Percentiles rank a stretch among this genome's conserved stretches.
Evolutionary conservation across 2,797 vertebrate species (phyloP).

Genomic region (Oryzias sinensis): DNA sequence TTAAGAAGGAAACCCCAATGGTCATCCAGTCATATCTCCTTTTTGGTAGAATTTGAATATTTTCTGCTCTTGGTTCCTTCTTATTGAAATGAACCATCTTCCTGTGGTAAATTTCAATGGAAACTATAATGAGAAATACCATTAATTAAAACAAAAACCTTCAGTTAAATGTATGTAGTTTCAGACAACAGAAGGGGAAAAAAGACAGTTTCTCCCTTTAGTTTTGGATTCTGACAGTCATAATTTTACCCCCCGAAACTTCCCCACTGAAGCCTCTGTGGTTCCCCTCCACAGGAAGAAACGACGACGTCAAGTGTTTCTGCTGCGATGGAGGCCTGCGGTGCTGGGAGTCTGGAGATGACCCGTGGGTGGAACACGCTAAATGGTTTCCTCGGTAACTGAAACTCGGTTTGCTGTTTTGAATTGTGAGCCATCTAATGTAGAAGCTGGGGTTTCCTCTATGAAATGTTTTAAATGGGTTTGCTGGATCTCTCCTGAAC

Average conservation of each 20-base stretch:
- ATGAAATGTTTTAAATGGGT: neutral
- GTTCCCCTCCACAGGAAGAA: constrained; percentile 80
- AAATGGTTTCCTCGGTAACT: constrained; percentile 98
- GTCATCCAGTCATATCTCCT: too few species aligned
- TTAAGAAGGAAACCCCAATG: too few species aligned
- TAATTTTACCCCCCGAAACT: neutral
- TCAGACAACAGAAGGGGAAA: too few species aligned
- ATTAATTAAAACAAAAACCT: too few species aligned
- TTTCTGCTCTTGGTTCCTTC: neutral
- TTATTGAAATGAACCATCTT: neutral
- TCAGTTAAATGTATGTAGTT: too few species aligned
- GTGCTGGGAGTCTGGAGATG: constrained; percentile 97
- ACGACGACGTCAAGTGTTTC: constrained; percentile 97
- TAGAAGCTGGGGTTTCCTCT: neutral
- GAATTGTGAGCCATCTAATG: neutral
- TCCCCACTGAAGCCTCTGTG: constrained; percentile 10
- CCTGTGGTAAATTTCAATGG: neutral
- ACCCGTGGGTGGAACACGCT: constrained; percentile 97
- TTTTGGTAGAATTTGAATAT: neutral
- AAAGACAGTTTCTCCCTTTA: too few species aligned
- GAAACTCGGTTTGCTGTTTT: too few species aligned
- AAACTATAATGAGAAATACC: constrained; percentile 5
- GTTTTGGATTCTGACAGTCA: too few species aligned
- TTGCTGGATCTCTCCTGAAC: constrained; percentile 3
- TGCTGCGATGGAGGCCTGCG: constrained; percentile 97